A percentile compares a stretch with the other conserved stretches of the same genome.
Evolutionary conservation across 2,797 vertebrate genomes (phyloP).

Genomic region (Carcharodon carcharias): DNA sequence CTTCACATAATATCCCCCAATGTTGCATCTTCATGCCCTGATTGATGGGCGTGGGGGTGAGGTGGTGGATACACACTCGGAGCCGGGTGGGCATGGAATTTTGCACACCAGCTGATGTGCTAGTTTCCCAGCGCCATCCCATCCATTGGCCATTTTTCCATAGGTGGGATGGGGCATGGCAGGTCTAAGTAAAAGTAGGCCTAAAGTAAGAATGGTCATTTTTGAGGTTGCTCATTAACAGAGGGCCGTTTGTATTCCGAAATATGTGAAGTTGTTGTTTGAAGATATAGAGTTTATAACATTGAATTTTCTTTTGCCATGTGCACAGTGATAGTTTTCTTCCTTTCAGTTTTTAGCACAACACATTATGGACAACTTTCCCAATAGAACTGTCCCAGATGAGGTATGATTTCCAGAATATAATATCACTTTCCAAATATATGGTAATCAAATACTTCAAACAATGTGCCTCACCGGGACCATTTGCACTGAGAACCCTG

Average conservation of each 20-base stretch:
- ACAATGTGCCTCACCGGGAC: not conserved
- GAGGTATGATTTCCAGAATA: too few species aligned
- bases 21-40: too few species aligned
- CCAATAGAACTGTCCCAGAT: not conserved
- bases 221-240: not conserved
- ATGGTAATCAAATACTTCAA: not conserved
- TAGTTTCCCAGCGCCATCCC: too few species aligned
- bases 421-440: not conserved
- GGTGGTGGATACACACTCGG: too few species aligned
- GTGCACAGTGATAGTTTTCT: not conserved
- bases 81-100: too few species aligned
- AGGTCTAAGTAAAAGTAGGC: not conserved
- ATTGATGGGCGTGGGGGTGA: too few species aligned
- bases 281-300: not conserved
- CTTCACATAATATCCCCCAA: too few species aligned
- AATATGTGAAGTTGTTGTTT: not conserved
- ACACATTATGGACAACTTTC: not conserved
- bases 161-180: too few species aligned
- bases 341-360: not conserved
- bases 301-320: not conserved
- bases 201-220: not conserved
- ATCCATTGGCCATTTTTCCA: too few species aligned
- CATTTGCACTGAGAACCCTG: not conserved
- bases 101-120: too few species aligned
- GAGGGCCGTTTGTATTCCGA: not conserved